These are phyloP conservation scores for Rhabdomys pumilio DNA, from an alignment of 2,797 vertebrate species.

Conservation along the genomic window DNA sequence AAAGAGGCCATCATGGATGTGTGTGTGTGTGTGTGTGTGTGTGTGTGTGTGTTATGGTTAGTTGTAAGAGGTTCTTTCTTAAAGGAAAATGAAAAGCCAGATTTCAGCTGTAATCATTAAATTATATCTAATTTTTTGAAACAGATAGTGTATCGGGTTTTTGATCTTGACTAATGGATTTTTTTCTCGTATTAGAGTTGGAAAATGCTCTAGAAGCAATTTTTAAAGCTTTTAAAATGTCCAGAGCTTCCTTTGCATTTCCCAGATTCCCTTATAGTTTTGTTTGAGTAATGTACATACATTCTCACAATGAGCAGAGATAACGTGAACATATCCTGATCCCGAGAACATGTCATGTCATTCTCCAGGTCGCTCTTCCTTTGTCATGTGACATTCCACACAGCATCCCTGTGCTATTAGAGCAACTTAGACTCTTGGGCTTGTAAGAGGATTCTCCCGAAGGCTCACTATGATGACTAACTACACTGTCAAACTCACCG, in stretches of 20 bases:
- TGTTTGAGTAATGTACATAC: background rate
- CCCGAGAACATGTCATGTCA: background rate
- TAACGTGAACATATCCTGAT: background rate
- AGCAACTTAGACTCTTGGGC: background rate
- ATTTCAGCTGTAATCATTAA: constrained; percentile 37
- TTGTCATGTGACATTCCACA: background rate
- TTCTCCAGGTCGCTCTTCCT: background rate
- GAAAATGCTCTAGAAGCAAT: background rate
- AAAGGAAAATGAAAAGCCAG: constrained; percentile 57
- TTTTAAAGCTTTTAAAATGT: background rate
- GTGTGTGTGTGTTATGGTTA: constrained; percentile 15
- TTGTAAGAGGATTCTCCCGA: background rate
- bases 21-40: background rate
- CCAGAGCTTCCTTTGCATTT: background rate
- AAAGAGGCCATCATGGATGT: background rate
- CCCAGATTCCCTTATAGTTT: background rate
- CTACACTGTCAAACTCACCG: background rate
- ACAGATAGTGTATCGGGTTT: background rate
- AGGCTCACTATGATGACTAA: background rate
- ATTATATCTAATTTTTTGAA: constrained; percentile 29
- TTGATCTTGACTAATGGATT: background rate
- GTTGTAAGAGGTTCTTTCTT: constrained; percentile 6
- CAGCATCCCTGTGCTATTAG: background rate
- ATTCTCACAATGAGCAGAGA: constrained; percentile 6
- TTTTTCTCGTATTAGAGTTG: background rate